These are phyloP conservation scores for Hydrozoanthus tunicans DNA, from an alignment of 64 coral and sea anemone species.

Conservation along the genomic window DNA sequence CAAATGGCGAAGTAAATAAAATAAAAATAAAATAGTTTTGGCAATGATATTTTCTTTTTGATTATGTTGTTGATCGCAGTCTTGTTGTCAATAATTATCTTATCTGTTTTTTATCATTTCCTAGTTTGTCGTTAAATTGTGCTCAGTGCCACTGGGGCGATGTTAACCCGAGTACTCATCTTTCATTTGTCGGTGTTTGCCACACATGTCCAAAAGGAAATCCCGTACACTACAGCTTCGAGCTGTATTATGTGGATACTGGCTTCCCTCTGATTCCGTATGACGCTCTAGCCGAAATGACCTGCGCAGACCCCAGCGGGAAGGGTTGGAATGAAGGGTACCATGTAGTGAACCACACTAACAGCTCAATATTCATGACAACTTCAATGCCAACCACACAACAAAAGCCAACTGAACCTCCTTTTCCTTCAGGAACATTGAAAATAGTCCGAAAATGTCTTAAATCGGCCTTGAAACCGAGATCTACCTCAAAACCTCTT, in stretches of 20 bases:
- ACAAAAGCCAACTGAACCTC: background rate
- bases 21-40: no score
- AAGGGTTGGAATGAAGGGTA: background rate
- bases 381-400: background rate
- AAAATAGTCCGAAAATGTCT: constrained; percentile 21
- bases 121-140: constrained; percentile 28
- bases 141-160: constrained; percentile 19
- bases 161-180: constrained; percentile 28
- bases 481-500: constrained; percentile 7
- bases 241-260: constrained; percentile 18
- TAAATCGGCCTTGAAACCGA: no score
- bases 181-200: constrained; percentile 14
- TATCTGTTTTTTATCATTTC: background rate
- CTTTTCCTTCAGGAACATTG: background rate
- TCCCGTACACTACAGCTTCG: constrained; percentile 5
- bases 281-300: background rate
- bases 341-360: background rate
- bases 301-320: constrained; percentile 12
- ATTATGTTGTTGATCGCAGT: no score
- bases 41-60: no score
- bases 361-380: background rate
- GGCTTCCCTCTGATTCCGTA: background rate
- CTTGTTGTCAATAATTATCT: no score
- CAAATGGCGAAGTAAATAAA: no score
- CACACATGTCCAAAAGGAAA: background rate